Base-by-base conservation (phyloP, 64 coral and sea anemone species). In the Catalaphyllia jardinei region DNA sequence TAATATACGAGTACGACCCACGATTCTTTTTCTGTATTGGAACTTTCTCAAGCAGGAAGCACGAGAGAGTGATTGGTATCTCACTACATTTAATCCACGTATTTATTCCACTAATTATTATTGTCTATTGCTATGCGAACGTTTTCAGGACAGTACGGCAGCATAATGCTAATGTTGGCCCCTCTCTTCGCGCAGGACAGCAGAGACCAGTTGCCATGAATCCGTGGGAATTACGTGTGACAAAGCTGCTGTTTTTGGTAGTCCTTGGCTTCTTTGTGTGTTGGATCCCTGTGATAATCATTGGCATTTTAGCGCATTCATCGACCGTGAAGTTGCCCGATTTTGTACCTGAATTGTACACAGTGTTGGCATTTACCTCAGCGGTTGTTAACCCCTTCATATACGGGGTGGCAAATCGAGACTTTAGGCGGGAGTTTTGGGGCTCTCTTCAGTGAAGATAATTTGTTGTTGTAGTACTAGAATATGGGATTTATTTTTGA, bases 381-480 rank as follows among this genome's bases (percentile, higher is more conserved):
- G 52, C 71, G 10, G 25, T 76, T 24, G 22, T 76, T 27, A 88
- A 88, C 16, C 86, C 86, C 13, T 57, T 88, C 9, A 52, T 88
- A 35, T 76, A 88, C 52, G 86, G 86, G 31, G 72, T 88, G 14
- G 54, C 33, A 25, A 88, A 88, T 60, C 67, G 86, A 5, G 71
- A 19, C 20, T 31, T 88, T 73, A 54, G 86, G 51, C 35, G 55
- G 10, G 87, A 88, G 22, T 64, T 88, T 46, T 0, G 78, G 13
- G 24, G 29, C 1, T 67, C 78, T 55, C 64, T 78, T 49, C 20
- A 24, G 14, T 65, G 31, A 22, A 65, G 30, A 29, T 79, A 16
- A 79, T 46, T 46, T 46, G 42, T 46, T 46, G 42, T 46, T 3
- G 42, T 46, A 46, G 3, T 46, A 46, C 42, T 46, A 46, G 42